These are phyloP conservation scores for Lithosia quadra DNA, from an alignment of 2,888 invertebrate species.

Conservation along the genomic window DNA sequence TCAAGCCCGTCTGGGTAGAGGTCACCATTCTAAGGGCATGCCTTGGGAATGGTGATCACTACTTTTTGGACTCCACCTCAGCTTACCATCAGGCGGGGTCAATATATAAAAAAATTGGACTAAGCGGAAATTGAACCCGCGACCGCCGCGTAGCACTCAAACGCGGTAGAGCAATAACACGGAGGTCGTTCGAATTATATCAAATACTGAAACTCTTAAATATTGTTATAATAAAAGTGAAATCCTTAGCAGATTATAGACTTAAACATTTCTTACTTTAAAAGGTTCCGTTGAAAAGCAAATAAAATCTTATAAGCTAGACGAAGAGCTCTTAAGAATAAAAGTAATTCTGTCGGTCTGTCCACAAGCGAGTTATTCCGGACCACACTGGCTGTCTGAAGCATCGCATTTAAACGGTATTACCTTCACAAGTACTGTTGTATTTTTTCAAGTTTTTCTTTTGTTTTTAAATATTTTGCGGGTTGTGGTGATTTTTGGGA, in stretches of 20 bases:
- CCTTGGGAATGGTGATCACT: too few relatives aligned
- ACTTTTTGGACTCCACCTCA: too few relatives aligned
- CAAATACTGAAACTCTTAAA: background rate
- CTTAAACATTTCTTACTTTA: conserved; percentile 3
- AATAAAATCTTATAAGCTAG: conserved; percentile 8
- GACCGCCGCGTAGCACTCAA: too few relatives aligned
- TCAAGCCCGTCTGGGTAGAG: too few relatives aligned
- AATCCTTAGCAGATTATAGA: background rate
- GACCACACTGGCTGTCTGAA: background rate
- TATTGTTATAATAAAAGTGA: background rate
- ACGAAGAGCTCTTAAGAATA: conserved; percentile 1
- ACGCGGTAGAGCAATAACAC: too few relatives aligned
- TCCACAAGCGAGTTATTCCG: background rate
- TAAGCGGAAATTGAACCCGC: too few relatives aligned
- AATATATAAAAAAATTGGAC: too few relatives aligned
- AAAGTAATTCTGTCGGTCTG: conserved; percentile 1
- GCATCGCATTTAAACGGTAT: background rate
- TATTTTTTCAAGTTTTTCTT: background rate
- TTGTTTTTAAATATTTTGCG: background rate
- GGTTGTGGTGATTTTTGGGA: too few relatives aligned
- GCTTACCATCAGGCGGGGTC: too few relatives aligned
- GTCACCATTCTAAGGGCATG: too few relatives aligned
- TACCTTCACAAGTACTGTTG: background rate
- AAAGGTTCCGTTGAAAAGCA: conserved; percentile 3
- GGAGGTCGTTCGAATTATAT: too few relatives aligned